Percentiles rank a stretch among this genome's conserved stretches.
Conservation (phyloP, 1,140 invertebrate species). For the Drosophila prosaltans region DNA sequence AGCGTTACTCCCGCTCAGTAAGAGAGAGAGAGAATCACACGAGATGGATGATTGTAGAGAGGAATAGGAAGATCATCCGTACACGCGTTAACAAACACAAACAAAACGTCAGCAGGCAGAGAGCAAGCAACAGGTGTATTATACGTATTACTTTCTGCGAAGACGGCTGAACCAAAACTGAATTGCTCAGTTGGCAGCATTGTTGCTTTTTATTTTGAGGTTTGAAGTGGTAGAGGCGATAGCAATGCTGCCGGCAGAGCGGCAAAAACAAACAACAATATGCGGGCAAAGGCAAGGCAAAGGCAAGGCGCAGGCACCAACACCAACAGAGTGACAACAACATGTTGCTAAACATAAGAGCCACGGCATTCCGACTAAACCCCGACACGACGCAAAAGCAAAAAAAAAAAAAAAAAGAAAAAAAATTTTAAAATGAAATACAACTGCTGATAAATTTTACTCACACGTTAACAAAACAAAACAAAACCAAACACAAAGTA, state of each 20-base stretch:
- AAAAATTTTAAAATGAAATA: conserved; percentile 56
- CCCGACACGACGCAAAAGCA: conserved; percentile 32
- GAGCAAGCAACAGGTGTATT: conserved; percentile 23
- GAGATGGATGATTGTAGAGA: not conserved
- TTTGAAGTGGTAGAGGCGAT: conserved; percentile 70
- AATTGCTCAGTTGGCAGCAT: conserved; percentile 75
- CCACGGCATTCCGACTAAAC: conserved; percentile 14
- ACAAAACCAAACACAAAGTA: conserved; percentile 30
- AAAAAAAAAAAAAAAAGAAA: conserved; percentile 29
- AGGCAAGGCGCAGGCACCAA: conserved; percentile 1
- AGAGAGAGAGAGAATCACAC: not conserved
- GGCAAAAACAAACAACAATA: conserved; percentile 23
- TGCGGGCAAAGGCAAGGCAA: conserved; percentile 21
- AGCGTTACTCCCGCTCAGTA: not conserved
- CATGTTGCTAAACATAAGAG: conserved; percentile 48
- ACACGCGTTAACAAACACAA: not conserved
- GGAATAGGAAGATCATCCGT: not conserved
- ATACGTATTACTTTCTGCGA: conserved; percentile 73
- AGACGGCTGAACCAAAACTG: conserved; percentile 76
- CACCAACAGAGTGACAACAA: conserved; percentile 49
- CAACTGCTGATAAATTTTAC: conserved; percentile 70
- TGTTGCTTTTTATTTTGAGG: conserved; percentile 76
- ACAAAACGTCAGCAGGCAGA: not conserved
- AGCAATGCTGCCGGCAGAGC: conserved; percentile 48
- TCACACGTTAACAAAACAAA: conserved; percentile 9